Evolutionary conservation across 2,113 vertebrate species (phyloP).

Genomic region (Glaucomys volans): DNA sequence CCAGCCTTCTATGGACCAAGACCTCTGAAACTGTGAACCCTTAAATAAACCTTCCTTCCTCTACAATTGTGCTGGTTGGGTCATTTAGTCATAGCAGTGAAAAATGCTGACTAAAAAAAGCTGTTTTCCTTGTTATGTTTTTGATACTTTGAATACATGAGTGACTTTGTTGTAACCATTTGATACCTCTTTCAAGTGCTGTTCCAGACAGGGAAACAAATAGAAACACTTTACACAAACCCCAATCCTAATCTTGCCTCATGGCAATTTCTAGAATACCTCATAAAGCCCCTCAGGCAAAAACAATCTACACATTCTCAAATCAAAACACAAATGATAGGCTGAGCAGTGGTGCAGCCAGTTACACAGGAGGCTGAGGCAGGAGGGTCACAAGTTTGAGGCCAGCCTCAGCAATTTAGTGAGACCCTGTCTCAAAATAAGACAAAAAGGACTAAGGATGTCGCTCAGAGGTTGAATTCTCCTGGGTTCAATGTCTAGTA

Average conservation of each 20-base stretch:
- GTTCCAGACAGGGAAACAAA: constrained; percentile 32
- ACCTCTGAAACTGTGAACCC: no score
- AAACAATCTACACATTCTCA: background rate
- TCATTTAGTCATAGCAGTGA: no score
- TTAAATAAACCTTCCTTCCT: no score
- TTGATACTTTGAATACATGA: background rate
- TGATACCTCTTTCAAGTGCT: background rate
- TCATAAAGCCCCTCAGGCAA: background rate
- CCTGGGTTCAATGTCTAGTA: background rate
- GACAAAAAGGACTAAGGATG: background rate
- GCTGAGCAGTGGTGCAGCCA: background rate
- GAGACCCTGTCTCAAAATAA: background rate
- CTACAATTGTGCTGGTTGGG: no score
- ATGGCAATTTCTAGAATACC: constrained; percentile 12
- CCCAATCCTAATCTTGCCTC: background rate
- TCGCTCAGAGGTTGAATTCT: background rate
- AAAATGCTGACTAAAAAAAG: no score
- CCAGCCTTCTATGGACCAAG: no score
- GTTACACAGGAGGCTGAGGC: background rate
- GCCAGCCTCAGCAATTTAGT: background rate
- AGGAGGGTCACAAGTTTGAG: background rate
- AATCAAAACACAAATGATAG: background rate
- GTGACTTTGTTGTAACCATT: background rate
- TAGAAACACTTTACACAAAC: constrained; percentile 33
- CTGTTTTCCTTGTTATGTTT: constrained; percentile 31